phyloP scores from a whole-genome alignment of 2,113 vertebrate species.

The Ophthalmolycus amberensis region DNA sequence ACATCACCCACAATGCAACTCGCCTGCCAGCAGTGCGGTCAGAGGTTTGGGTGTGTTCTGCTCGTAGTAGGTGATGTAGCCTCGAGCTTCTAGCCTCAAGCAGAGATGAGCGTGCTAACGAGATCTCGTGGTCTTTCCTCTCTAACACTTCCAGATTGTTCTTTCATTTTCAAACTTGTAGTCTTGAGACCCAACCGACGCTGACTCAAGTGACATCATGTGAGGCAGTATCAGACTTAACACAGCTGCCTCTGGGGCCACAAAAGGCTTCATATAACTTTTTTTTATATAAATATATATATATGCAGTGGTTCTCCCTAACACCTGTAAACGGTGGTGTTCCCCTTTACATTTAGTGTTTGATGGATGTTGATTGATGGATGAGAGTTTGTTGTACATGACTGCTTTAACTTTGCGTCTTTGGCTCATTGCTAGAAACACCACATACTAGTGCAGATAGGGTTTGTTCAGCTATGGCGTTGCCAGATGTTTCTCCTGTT shows the following conservation, averaged over 20 bases:
- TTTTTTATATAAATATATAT: background rate
- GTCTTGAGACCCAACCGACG: background rate
- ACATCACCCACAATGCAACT: slow-evolving; percentile 9
- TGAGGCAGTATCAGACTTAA: background rate
- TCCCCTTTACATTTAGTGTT: slow-evolving; percentile 1
- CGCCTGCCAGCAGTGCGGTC: background rate
- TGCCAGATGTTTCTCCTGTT: slow-evolving; percentile 8
- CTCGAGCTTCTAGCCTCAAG: background rate
- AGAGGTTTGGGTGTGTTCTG: background rate
- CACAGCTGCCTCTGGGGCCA: background rate
- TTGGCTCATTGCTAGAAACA: background rate
- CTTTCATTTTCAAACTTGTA: background rate
- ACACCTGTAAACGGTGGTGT: background rate
- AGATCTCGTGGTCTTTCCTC: background rate
- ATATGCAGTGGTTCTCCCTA: background rate
- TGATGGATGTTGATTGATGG: background rate
- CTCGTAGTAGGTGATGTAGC: background rate
- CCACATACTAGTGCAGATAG: background rate
- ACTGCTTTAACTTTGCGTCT: background rate
- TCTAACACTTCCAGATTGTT: background rate
- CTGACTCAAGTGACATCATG: background rate
- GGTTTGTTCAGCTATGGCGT: background rate
- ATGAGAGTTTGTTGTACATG: background rate
- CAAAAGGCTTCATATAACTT: background rate
- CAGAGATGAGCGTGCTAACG: background rate